A percentile compares a stretch with the other conserved stretches of the same genome.
phyloP scores from a whole-genome alignment of 2,888 invertebrate genomes.

The Torymus auratus region DNA sequence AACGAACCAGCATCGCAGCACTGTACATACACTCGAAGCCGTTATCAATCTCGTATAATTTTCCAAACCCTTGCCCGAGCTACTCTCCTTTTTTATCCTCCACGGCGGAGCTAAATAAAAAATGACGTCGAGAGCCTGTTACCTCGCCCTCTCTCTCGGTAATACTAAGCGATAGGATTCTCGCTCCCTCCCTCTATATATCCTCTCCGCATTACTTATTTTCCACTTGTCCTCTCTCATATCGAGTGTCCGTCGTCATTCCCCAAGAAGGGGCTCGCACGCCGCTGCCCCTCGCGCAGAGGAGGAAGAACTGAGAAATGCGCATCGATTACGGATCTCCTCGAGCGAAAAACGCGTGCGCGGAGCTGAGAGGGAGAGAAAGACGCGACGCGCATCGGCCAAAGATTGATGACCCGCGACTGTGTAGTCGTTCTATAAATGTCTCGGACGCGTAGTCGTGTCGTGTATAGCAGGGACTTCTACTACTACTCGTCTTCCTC shows the following conservation, averaged over 20 bases:
- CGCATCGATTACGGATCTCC: conserved; percentile 50
- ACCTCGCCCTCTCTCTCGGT: too few species aligned
- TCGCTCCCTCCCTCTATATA: background rate
- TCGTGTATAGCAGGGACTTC: too few species aligned
- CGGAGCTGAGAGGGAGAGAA: background rate
- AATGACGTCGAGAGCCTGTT: too few species aligned
- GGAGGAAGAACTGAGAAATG: conserved; percentile 34
- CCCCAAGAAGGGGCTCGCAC: conserved; percentile 4
- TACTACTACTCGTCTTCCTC: too few species aligned
- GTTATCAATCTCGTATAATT: too few species aligned
- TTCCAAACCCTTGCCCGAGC: too few species aligned
- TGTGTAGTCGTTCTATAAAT: conserved; percentile 47
- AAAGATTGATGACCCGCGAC: conserved; percentile 57
- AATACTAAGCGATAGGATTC: conserved; percentile 3
- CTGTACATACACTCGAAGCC: too few species aligned
- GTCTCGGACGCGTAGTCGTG: conserved; percentile 11
- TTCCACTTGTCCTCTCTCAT: conserved; percentile 47
- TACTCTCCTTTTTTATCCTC: too few species aligned
- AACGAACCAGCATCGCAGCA: too few species aligned
- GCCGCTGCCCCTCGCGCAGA: background rate
- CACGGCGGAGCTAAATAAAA: too few species aligned
- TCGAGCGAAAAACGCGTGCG: background rate
- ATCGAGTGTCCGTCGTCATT: conserved; percentile 38
- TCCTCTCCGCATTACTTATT: conserved; percentile 34
- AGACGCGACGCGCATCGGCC: conserved; percentile 22